Conservation (phyloP, 1,140 invertebrate species). For the Monomorium pharaonis region DNA sequence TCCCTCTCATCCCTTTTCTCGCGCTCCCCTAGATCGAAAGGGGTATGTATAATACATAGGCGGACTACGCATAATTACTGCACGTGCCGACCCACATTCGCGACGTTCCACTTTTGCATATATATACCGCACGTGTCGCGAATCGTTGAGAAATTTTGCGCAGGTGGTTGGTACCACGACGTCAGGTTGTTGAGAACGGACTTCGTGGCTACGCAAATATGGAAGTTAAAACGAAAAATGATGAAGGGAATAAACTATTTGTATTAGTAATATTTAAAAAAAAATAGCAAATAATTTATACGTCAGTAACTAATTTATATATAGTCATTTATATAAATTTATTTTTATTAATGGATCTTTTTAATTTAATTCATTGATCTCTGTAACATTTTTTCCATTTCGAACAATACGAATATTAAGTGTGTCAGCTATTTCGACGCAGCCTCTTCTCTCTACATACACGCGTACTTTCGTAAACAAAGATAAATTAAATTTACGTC, state of each 20-base stretch:
- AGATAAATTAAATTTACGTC: not conserved
- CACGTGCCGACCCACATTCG: slow-evolving; percentile 62
- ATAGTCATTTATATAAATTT: not conserved
- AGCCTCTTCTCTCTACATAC: not conserved
- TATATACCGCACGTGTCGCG: slow-evolving; percentile 15
- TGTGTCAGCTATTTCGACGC: not conserved
- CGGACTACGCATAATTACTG: slow-evolving; percentile 59
- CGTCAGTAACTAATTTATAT: not conserved
- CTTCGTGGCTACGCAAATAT: not conserved
- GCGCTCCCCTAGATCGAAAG: not conserved
- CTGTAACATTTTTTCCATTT: not conserved
- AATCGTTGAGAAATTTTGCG: slow-evolving; percentile 4
- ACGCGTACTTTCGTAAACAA: not conserved
- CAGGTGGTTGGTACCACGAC: not conserved
- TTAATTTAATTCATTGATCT: too few species aligned
- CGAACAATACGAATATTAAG: not conserved
- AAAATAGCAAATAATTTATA: not conserved
- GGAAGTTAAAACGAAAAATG: not conserved
- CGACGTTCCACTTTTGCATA: slow-evolving; percentile 54
- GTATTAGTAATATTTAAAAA: not conserved
- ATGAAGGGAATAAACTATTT: not conserved
- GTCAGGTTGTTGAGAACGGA: not conserved
- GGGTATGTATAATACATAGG: slow-evolving; percentile 36
- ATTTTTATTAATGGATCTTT: not conserved
- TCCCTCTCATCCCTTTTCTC: not conserved